Evolutionary conservation across 1,140 invertebrate species (phyloP), one percentile per base, ranked within the genome.

Genomic region (Drosophila athabasca): DNA sequence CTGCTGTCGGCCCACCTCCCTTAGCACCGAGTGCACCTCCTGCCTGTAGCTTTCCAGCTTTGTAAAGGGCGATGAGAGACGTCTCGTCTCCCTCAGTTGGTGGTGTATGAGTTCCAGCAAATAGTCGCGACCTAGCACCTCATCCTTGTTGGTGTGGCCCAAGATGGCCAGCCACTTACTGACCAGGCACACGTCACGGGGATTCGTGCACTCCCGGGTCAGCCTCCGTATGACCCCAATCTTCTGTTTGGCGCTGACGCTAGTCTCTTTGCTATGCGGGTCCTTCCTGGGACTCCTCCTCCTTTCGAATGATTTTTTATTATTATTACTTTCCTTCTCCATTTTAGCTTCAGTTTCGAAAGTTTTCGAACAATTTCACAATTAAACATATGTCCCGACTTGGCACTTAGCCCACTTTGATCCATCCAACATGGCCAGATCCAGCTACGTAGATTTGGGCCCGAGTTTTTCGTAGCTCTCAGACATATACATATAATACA

Each of bases 161-260:
- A 76, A 61, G 22, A 73, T 43, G 3, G 19, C n/a, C 22, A 73
- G 39, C 73, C 73, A 76, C 17, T 62, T 62, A 2, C 24, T 6
- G 8, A 62, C 58, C 24, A 76, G 39, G 11, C n/a, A 8, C 8
- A 31, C 9, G 8, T 44, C 31, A 3, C 2, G 22, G 4, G 11
- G 3, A 0, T 4, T 8, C 0, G 2, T 7, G 9, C 31, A 19
- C 0, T 1, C 1, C 2, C 15, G 2, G 1, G 11, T 50, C 7
- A 71, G 8, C 13, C 64, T 46, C 0, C 45, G 44, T 7, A 66
- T 46, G 0, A 46, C 0, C 2, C 61, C 58, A n/a, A 62, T 22
- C 15, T 73, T 45, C 6, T 57, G 11, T 0, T 2, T 2, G 44
- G 13, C 64, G 59, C 39, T 59, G 6, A 19, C 54, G 49, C 4